Conservation (phyloP, 2,797 vertebrate genomes). For the Semaprochilodus insignis region DNA sequence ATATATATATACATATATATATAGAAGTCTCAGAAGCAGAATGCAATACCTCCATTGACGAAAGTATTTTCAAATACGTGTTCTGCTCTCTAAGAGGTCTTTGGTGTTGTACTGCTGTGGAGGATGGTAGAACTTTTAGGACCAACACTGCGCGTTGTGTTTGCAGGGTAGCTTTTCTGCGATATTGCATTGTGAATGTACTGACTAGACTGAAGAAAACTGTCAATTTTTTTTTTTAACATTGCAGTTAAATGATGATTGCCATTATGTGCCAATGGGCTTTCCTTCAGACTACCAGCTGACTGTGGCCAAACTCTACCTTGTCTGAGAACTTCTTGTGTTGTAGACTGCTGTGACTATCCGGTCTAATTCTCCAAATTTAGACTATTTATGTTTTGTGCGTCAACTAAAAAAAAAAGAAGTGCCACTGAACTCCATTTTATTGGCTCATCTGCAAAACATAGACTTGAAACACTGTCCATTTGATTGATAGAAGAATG, state of each 20-base stretch:
- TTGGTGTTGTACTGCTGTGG: background rate
- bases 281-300: background rate
- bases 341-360: slow-evolving; percentile 1
- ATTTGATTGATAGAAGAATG: slow-evolving; percentile 8
- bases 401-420: slow-evolving; percentile 14
- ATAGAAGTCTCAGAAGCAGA: background rate
- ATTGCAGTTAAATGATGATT: background rate
- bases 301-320: background rate
- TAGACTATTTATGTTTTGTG: slow-evolving; percentile 14
- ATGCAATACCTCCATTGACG: slow-evolving; percentile 6
- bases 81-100: background rate
- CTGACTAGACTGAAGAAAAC: slow-evolving; percentile 24
- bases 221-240: background rate
- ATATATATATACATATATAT: too few species aligned
- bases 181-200: slow-evolving; percentile 1
- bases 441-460: slow-evolving; percentile 36
- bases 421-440: slow-evolving; percentile 10
- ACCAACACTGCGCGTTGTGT: background rate
- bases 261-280: background rate
- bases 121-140: background rate
- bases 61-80: background rate
- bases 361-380: background rate
- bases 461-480: slow-evolving; percentile 32
- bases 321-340: background rate
- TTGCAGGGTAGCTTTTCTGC: background rate